phyloP scores from a whole-genome alignment of 1,140 invertebrate genomes.

The Philopotamus ludificatus region DNA sequence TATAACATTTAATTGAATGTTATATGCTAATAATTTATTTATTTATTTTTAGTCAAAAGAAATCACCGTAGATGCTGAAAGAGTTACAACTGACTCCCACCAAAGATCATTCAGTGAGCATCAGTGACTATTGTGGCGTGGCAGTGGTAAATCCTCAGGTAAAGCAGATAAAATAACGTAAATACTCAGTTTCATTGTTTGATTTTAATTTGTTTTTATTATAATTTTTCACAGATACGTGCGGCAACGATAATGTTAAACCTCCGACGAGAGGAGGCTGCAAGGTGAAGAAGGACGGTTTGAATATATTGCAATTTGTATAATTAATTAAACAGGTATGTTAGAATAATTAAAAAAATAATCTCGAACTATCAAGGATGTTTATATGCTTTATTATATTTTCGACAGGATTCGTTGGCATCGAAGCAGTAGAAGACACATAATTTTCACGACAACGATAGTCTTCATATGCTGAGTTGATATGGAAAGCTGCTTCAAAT shows the following conservation, averaged over 20 bases:
- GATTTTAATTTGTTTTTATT: too few relatives aligned
- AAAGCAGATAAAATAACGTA: slow-evolving; percentile 39
- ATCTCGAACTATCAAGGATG: too few relatives aligned
- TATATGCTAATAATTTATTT: neutral
- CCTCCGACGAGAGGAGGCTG: too few relatives aligned
- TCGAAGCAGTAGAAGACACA: slow-evolving; percentile 38
- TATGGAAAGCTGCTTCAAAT: slow-evolving; percentile 46
- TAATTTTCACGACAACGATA: slow-evolving; percentile 40
- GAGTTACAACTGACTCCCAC: slow-evolving; percentile 50
- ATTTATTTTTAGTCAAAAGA: slow-evolving; percentile 38
- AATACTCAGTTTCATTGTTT: slow-evolving; percentile 2
- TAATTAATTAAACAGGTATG: too few relatives aligned
- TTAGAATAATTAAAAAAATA: too few relatives aligned
- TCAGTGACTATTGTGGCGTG: slow-evolving; percentile 43
- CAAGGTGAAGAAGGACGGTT: too few relatives aligned
- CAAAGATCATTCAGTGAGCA: slow-evolving; percentile 44
- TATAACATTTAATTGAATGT: neutral
- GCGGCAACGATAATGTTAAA: too few relatives aligned
- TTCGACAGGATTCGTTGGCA: slow-evolving; percentile 32
- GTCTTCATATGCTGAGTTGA: slow-evolving; percentile 49
- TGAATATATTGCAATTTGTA: too few relatives aligned
- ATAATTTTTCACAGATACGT: too few relatives aligned
- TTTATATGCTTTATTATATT: too few relatives aligned
- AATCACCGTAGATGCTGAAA: slow-evolving; percentile 51
- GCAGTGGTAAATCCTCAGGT: slow-evolving; percentile 40